phyloP scores from a whole-genome alignment of 1,140 invertebrate species.

The Frieseomelitta varia region DNA sequence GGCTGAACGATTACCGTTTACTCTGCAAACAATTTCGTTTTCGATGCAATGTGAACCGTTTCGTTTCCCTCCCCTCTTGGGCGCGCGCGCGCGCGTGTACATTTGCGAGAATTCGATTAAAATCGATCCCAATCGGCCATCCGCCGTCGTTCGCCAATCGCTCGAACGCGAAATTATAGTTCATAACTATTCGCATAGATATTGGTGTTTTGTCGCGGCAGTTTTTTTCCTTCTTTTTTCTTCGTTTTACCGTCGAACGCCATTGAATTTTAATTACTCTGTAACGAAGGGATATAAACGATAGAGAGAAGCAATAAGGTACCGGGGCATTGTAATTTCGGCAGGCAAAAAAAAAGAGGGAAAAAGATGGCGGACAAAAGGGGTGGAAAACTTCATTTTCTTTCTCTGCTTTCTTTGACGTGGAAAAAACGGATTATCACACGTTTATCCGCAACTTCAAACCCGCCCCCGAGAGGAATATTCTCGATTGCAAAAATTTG shows the following conservation, averaged over 20 bases:
- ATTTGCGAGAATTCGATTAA: conserved; percentile 43
- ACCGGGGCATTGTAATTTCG: conserved; percentile 4
- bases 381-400: not conserved
- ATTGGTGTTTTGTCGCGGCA: conserved; percentile 3
- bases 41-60: conserved; percentile 2
- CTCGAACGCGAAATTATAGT: conserved; percentile 50
- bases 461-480: not conserved
- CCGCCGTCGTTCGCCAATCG: conserved; percentile 36
- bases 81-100: not conserved
- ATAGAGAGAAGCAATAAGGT: conserved; percentile 25
- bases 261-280: conserved; percentile 35
- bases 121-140: conserved; percentile 32
- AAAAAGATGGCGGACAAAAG: not conserved
- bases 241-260: conserved; percentile 1
- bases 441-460: not conserved
- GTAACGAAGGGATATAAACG: conserved; percentile 39
- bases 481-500: no score
- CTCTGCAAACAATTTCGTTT: conserved; percentile 20
- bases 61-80: not conserved
- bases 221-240: not conserved
- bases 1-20: conserved; percentile 6
- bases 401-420: not conserved
- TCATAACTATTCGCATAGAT: conserved; percentile 58
- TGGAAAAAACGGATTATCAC: not conserved
- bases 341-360: not conserved